Base-by-base conservation (phyloP, 2,888 invertebrate genomes). In the Hirtodrosophila histrioides region DNA sequence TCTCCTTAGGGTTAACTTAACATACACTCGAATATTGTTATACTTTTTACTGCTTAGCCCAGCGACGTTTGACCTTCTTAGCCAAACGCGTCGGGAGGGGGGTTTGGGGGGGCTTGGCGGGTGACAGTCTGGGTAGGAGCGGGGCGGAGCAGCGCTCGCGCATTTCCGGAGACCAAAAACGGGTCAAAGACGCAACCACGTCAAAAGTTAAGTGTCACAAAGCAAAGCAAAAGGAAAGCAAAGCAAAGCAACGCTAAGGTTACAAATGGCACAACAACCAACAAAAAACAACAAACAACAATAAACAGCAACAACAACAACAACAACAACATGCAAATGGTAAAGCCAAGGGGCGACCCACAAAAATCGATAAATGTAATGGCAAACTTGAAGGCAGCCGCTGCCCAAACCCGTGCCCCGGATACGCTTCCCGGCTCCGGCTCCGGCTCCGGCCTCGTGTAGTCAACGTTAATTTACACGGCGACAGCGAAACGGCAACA, bases 151-250 rank as follows among this genome's bases (percentile, higher is more conserved):
- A 17, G 17, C 17, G 40, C 29, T 69, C 48, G 73, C 75, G 74
- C 58, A 76, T 76, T 78, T 82, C 83, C 74, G 83, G 69, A 46
- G 58, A 50, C 54, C 46, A 24, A 50, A 39, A 70, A 79, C 66
- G 68, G 75, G 75, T 75, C 71, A 84, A 76, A 84, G 73, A 81
- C 69, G 78, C 73, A 68, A 78, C 78, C 69, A 69, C 73, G 78
- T 70, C 73, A 74, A 84, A 81, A 76, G 82, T 78, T 84, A 81
- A 84, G 85, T 85, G 81, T 81, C 85, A 73, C 85, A 81, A 71
- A 73, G 68, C 73, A 69, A 65, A 75, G 56, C 46, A 69, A 69
- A 53, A 69, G 65, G 44, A 68, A 49, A 40, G 67, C 41, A 53
- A 45, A 49, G 33, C 50, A 69, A 46, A 67, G 50, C 54, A 68